Conservation (phyloP, 2,113 vertebrate species). For the Psettodes erumei region DNA sequence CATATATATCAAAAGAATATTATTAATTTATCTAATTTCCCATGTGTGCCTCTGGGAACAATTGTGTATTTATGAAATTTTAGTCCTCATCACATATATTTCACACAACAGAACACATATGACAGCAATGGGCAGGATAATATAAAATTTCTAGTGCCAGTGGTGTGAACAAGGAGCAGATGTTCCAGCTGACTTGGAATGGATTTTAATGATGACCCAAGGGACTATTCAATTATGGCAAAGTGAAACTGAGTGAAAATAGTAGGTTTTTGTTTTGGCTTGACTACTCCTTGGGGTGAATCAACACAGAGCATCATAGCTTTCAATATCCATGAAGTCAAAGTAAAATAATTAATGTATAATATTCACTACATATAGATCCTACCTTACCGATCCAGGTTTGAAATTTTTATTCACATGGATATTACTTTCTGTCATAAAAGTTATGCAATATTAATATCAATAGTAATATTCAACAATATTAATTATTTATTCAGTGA, state of each 20-base stretch:
- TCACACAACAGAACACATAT: slow-evolving; percentile 1
- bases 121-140: slow-evolving; percentile 8
- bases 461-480: too few species aligned
- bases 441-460: background rate
- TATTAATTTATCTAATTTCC: background rate
- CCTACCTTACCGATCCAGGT: background rate
- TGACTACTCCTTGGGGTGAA: slow-evolving; percentile 1
- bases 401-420: background rate
- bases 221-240: slow-evolving; percentile 44
- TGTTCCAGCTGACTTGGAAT: slow-evolving; percentile 65
- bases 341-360: background rate
- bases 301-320: background rate
- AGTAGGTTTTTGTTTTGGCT: background rate
- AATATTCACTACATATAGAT: background rate
- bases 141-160: slow-evolving; percentile 6
- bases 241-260: slow-evolving; percentile 4
- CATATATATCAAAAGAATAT: background rate
- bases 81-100: background rate
- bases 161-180: slow-evolving; percentile 40
- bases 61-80: background rate
- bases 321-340: background rate
- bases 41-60: background rate
- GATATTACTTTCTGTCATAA: background rate
- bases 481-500: background rate
- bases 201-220: slow-evolving; percentile 74